phyloP scores from a whole-genome alignment of 2,113 vertebrate genomes.

The Thalassoma bifasciatum region DNA sequence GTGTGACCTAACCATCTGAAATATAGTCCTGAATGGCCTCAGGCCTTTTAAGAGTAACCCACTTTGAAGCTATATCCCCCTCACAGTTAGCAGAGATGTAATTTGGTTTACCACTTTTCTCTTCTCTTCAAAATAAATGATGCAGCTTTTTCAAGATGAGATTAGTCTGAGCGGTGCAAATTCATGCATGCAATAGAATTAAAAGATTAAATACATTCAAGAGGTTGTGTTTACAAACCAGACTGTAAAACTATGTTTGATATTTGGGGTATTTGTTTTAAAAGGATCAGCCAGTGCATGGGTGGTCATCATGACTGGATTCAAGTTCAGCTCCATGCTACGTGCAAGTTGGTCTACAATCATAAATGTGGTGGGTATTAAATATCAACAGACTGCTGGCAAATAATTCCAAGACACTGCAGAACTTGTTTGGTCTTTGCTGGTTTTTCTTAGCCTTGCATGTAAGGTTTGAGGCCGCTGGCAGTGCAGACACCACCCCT shows the following conservation, averaged over 20 bases:
- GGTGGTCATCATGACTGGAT: conserved; percentile 37
- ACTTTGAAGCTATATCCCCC: conserved; percentile 34
- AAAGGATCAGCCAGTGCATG: conserved; percentile 25
- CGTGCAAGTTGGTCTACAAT: conserved; percentile 15
- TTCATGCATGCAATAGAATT: background rate
- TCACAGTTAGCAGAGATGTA: conserved; percentile 27
- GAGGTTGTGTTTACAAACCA: background rate
- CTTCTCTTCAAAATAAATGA: conserved; percentile 44
- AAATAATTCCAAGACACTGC: conserved; percentile 11
- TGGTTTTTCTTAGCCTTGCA: conserved; percentile 19
- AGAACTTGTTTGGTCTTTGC: background rate
- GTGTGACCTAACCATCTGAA: conserved; percentile 67
- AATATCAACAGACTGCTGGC: conserved; percentile 39
- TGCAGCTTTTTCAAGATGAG: conserved; percentile 17
- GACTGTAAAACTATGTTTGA: background rate
- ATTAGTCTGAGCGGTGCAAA: conserved; percentile 31
- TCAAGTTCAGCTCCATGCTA: conserved; percentile 51
- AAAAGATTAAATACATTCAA: background rate
- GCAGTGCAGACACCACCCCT: conserved; percentile 70
- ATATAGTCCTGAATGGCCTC: conserved; percentile 59
- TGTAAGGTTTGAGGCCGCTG: conserved; percentile 56
- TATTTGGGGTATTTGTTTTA: background rate
- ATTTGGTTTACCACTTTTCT: conserved; percentile 47
- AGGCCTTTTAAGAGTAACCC: conserved; percentile 44
- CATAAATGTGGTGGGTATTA: conserved; percentile 12